These are phyloP conservation scores for Actenoides hombroni DNA, from an alignment of 2,113 vertebrate species.

Conservation along the genomic window DNA sequence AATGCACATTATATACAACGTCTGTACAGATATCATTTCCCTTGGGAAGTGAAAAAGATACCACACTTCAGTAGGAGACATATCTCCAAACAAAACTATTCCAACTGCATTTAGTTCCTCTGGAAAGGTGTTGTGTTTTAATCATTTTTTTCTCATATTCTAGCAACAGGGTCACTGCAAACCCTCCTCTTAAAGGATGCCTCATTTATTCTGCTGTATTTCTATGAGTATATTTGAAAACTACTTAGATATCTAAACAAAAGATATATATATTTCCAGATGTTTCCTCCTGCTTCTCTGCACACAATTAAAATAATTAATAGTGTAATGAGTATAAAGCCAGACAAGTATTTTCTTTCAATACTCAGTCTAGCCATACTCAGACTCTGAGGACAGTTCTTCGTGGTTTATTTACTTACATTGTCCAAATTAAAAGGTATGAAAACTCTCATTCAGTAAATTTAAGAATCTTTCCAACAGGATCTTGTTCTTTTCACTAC, in stretches of 20 bases:
- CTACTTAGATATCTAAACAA: neutral
- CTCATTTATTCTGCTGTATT: neutral
- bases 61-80: neutral
- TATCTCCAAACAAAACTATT: neutral
- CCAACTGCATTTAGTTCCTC: neutral
- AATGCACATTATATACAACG: neutral
- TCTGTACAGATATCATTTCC: neutral
- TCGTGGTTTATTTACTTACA: neutral
- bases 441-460: neutral
- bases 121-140: neutral
- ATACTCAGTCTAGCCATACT: neutral
- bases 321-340: neutral
- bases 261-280: neutral
- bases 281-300: neutral
- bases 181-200: neutral
- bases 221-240: neutral
- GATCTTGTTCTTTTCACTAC: neutral
- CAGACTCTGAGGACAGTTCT: neutral
- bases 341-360: slow-evolving; percentile 32
- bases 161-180: neutral
- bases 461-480: neutral
- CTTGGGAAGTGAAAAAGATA: neutral
- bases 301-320: slow-evolving; percentile 35
- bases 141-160: neutral
- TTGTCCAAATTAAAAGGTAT: slow-evolving; percentile 9